Percentiles rank a stretch among this genome's conserved stretches.
phyloP scores from a whole-genome alignment of 2,888 invertebrate species.

The Agriopis aurantiaria region DNA sequence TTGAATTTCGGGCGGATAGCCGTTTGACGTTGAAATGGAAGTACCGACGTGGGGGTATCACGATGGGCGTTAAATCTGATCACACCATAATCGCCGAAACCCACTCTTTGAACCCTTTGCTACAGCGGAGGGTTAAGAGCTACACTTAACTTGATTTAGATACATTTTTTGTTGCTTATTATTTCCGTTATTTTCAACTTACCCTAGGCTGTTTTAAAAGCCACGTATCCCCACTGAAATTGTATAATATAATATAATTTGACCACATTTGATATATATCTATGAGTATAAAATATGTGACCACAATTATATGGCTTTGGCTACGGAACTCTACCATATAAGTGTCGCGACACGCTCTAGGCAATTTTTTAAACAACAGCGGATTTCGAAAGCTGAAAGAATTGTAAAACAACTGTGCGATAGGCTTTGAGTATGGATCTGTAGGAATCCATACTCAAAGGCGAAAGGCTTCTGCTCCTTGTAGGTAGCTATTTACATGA shows the following conservation, averaged over 20 bases:
- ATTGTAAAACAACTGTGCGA: too few species aligned
- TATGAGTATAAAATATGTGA: too few species aligned
- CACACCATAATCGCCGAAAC: slow-evolving; percentile 39
- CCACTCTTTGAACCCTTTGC: slow-evolving; percentile 28
- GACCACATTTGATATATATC: too few species aligned
- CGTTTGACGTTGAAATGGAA: slow-evolving; percentile 39
- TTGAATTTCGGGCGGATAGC: slow-evolving; percentile 42
- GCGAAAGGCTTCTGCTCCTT: too few species aligned
- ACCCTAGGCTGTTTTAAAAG: slow-evolving; percentile 7
- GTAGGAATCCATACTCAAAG: too few species aligned
- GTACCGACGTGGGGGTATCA: slow-evolving; percentile 22
- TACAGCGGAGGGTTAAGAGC: slow-evolving; percentile 15
- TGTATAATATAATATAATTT: neutral
- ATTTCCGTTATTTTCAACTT: slow-evolving; percentile 22
- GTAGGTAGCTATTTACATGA: too few species aligned
- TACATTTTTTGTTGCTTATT: slow-evolving; percentile 33
- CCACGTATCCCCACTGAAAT: neutral
- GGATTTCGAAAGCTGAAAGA: too few species aligned
- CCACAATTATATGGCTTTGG: too few species aligned
- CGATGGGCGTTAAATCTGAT: slow-evolving; percentile 41
- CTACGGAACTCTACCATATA: too few species aligned
- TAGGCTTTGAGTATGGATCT: too few species aligned
- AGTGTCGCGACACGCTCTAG: too few species aligned
- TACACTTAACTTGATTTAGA: slow-evolving; percentile 19
- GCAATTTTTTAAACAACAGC: too few species aligned